Base-by-base conservation (phyloP, 2,113 vertebrate species). In the Dryoscopus gambensis region DNA sequence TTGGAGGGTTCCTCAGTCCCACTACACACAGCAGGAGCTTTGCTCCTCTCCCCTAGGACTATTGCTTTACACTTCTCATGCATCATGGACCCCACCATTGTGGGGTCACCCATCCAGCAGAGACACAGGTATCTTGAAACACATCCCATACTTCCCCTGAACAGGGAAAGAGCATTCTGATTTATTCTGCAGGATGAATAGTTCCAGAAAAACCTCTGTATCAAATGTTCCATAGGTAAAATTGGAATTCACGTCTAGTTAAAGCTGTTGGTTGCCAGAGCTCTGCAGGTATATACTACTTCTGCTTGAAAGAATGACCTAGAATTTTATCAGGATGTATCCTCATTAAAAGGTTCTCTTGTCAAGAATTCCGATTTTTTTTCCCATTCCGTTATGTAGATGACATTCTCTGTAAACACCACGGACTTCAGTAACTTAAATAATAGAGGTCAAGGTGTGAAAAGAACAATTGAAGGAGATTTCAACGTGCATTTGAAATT, bases 21-120 rank as follows among this genome's bases (percentile, higher is more conserved):
- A 7, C 7, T 10, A 10, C 25, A 23, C 18, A 30, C 17, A 44
- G 3, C 25, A n/a, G 69, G n/a, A 87, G 14, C 17, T 59, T 65
- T 85, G 16, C 6, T 35, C 30, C 33, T 89, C 64, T 33, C 75
- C 44, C 5, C n/a, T 24, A 46, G 47, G 33, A 40, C 27, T 44
- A 2, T 23, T 31, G 28, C 27, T 67, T 82, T 59, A 33, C n/a
- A 27, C 22, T 81, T 31, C 23, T 20, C 13, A 14, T 13, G 15
- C 13, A 2, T 13, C n/a, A 13, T 2, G 2, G 18, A 39, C 9
- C 9, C 23, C 11, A 24, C 8, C 21, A 70, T 37, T 2, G 0
- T 15, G n/a, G 47, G 23, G 16, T 69, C 49, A 84, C 42, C 31
- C 33, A 47, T 27, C 17, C n/a, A 65, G 37, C 46, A 37, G 15